A percentile compares a stretch with the other conserved stretches of the same genome.
Evolutionary conservation across 2,797 vertebrate species (phyloP).

Genomic region (Balearica regulorum): DNA sequence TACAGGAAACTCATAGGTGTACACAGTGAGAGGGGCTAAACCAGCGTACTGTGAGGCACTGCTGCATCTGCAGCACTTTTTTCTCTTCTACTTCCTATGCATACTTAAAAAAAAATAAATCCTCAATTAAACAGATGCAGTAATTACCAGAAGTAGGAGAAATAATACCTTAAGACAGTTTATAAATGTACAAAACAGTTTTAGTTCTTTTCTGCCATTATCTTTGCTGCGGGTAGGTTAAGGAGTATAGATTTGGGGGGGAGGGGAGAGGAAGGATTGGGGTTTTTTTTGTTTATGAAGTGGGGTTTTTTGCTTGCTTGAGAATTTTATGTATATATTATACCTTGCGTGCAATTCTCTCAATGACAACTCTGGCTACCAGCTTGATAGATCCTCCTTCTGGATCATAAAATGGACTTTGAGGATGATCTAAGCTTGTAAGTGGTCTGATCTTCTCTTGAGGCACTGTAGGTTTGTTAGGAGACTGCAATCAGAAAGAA

Average conservation of each 20-base stretch:
- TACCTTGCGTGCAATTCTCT: constrained; percentile 98
- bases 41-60: background rate
- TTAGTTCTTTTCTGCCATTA: background rate
- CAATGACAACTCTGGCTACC: constrained; percentile 90
- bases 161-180: background rate
- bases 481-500: constrained; percentile 77
- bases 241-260: background rate
- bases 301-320: background rate
- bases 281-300: fast-evolving
- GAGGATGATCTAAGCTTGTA: constrained; percentile 95
- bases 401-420: constrained; percentile 97
- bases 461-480: constrained; percentile 87
- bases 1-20: background rate
- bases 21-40: background rate
- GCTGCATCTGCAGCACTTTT: background rate
- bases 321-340: background rate
- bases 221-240: background rate
- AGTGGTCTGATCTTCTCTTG: constrained; percentile 97
- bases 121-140: background rate
- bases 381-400: constrained; percentile 95
- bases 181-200: background rate
- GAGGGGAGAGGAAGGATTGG: background rate
- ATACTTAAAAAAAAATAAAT: background rate
- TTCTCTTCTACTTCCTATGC: background rate
- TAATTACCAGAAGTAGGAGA: background rate